Base-by-base conservation (phyloP, 1,140 invertebrate species). In the Helicoverpa zea region DNA sequence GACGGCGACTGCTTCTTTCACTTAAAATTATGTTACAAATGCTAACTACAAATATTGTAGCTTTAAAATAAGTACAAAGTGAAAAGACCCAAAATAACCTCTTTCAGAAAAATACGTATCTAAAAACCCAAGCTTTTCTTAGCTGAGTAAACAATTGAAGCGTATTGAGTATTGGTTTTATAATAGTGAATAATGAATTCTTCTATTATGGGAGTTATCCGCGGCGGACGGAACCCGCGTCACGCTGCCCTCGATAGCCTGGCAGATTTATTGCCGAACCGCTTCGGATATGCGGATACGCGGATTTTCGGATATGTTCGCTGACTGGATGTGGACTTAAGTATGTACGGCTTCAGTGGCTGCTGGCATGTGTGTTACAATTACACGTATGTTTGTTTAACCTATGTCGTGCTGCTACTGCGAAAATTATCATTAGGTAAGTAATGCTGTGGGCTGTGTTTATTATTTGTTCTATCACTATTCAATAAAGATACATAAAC, bases 211-310 rank as follows among this genome's bases (percentile, higher is more conserved):
- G 43, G 61, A 43, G 43, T 77, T 77, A 64, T 64, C 74, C 75
- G 75, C 61, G 74, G 52, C 52, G 23, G 59, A 51, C 74, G 43
- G 58, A 16, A 63, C 58, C 58, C 58, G 47, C 75, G 47, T 81
- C 80, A 75, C 78, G 64, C 72, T 29, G 79, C 14, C 68, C 23
- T 49, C 61, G 51, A 81, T 83, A 80, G 78, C 78, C 77, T 73
- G 84, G 68, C 82, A 81, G 84, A 86, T 83, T 86, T 83, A 83
- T 77, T 77, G 29, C 75, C 80, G 49, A 59, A 59, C 74, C 66
- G 49, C 59, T 66, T 49, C 52, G 47, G 61, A 59, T 61, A 61
- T 76, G 54, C 54, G 30, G 64, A 43, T 54, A 64, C 35, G 3
- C 58, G 54, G 66, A 66, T 70, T 72, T 73, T 64, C 79, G 68